These are phyloP conservation scores for Amorpha juglandis DNA, from an alignment of 2,888 invertebrate genomes.

Conservation along the genomic window DNA sequence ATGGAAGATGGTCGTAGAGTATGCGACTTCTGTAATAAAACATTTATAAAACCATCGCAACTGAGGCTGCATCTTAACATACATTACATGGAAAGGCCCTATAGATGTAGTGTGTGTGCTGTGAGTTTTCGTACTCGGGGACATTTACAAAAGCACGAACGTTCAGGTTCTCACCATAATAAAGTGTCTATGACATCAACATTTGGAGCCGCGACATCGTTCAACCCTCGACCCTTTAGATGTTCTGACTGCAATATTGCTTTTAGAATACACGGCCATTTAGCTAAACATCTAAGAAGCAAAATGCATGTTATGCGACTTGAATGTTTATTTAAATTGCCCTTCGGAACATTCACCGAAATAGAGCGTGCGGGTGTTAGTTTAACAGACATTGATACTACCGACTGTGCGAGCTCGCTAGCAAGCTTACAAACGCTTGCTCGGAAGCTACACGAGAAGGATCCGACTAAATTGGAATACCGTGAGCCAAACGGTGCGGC, in stretches of 20 bases:
- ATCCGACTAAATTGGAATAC: conserved; percentile 90
- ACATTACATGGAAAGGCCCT: conserved; percentile 96
- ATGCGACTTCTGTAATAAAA: conserved; percentile 95
- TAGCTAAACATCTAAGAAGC: conserved; percentile 98
- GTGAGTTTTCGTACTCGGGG: conserved; percentile 96
- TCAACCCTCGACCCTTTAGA: conserved; percentile 97
- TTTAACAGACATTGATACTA: conserved; percentile 97
- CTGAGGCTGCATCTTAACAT: conserved; percentile 96
- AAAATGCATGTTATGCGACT: conserved; percentile 98
- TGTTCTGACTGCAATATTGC: conserved; percentile 98
- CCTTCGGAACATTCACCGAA: conserved; percentile 97
- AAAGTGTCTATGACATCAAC: conserved; percentile 95
- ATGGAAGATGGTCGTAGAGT: conserved; percentile 90
- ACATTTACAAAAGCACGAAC: conserved; percentile 96
- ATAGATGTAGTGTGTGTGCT: conserved; percentile 95
- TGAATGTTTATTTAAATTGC: conserved; percentile 95
- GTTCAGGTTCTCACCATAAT: conserved; percentile 95
- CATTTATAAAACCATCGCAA: conserved; percentile 96
- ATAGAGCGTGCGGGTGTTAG: conserved; percentile 95
- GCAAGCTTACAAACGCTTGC: conserved; percentile 93
- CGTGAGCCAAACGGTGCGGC: conserved; percentile 78
- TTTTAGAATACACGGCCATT: conserved; percentile 97
- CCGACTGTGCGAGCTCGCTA: conserved; percentile 97
- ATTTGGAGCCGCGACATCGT: conserved; percentile 92
- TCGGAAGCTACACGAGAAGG: conserved; percentile 91